Evolutionary conservation across 2,888 invertebrate species (phyloP), one percentile per base, ranked within the genome.

Genomic region (Nipponacmea schrenckii): DNA sequence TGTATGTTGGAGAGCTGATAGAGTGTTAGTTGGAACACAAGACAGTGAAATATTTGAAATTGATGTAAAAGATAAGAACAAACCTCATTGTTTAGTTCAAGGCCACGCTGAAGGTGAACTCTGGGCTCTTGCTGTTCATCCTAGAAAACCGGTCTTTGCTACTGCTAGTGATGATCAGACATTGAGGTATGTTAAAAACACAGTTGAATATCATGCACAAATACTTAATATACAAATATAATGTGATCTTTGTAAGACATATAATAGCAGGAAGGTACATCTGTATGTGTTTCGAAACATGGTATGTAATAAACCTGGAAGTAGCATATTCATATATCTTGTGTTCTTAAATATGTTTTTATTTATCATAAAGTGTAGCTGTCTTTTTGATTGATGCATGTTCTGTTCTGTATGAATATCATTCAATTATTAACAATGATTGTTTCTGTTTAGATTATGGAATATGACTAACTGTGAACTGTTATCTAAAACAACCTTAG

Each of bases 81-180:
- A 83, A 66, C 85, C 85, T 1, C 74, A 78, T 14, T 85, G 86
- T 75, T 62, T 88, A 27, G 84, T 88, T 39, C 86, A 88, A 71
- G 89, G 89, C 10, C 89, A 89, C 77, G 86, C 87, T 64, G 89
- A 89, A 73, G 89, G 88, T 44, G 89, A 89, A 75, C 78, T 89
- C 66, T 89, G 89, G 89, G 88, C 87, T 17, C 76, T 89, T 64
- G 88, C 88, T 39, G 83, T 85, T 12, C 88, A 89, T 77, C 87
- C 88, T 5, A 83, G 83, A 70, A 86, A 88, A 72, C 84, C 85
- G 14, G 83, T 89, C 69, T 88, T 89, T 83, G 89, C 86, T 24
- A 89, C 89, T 10, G 89, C 86, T 12, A 89, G 89, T 81, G 89
- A 89, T 81, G 89, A 89, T 75, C 85, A 86, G 67, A 89, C 88